Evolutionary conservation across 2,797 vertebrate genomes (phyloP), one percentile per base, ranked within the genome.

Genomic region (Paramormyrops hopkinsi): DNA sequence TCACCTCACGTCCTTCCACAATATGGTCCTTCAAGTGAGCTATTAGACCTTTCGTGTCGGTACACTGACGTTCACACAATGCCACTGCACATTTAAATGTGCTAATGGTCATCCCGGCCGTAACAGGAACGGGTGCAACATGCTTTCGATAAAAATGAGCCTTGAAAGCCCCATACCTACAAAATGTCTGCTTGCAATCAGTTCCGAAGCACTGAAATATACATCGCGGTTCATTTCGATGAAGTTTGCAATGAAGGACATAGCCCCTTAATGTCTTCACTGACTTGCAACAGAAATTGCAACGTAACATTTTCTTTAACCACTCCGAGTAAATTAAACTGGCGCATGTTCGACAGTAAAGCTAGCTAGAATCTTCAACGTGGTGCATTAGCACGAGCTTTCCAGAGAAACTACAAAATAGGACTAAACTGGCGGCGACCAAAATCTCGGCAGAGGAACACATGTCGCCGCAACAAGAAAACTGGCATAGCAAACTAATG

Each of bases 141-240:
- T 73, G 1, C 51, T 59, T 59, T n/a, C 19, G 1, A n/a, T 59
- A 59, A 59, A 59, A 59, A 59, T 59, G 19, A 22, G n/a, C 69
- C 51, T 89, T 92, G n/a, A 91, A 92, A 84, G 87, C 56, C 2
- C 82, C 88, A 86, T 90, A 91, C 50, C 88, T 90, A 1, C 44
- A 88, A 86, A 91, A 90, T 85, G 89, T 90, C 73, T 84, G 87
- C 46, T 73, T 89, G 88, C 89, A 92, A 84, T 89, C 69, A 2
- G 88, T 17, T 17, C 51, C 76, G 65, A 87, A 87, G 92, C 90
- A 91, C 79, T 90, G 88, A 19, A 91, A 92, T 89, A 92, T 6
- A 90, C 89, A 92, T 25, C 7, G 7, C 8, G 22, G 56, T 25
- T 62, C 56, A 59, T 59, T 59, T 59, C 56, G n/a, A 22, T 59